Percentiles rank a stretch among this genome's conserved stretches.
phyloP scores from a whole-genome alignment of 2,797 vertebrate genomes.

The Busarellus nigricollis region DNA sequence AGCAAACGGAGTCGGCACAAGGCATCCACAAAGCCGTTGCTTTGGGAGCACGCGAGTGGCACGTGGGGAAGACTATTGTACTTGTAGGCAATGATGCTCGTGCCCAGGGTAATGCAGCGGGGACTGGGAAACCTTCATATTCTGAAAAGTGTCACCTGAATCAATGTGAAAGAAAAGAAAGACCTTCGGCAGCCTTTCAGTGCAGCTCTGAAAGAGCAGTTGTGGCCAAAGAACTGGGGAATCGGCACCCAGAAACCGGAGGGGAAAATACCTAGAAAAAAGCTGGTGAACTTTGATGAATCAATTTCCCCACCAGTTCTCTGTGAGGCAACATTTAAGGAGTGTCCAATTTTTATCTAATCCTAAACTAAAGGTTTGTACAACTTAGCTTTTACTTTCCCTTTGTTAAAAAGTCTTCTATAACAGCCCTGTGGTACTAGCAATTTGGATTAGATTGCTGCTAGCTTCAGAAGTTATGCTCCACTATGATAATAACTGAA shows the following conservation, averaged over 20 bases:
- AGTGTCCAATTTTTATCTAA: background rate
- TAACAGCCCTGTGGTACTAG: conserved; percentile 26
- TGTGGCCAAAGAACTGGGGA: background rate
- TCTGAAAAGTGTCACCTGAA: background rate
- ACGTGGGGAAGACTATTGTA: background rate
- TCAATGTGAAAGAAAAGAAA: background rate
- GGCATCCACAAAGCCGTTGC: background rate
- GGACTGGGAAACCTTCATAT: background rate
- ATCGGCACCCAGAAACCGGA: background rate
- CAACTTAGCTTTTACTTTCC: conserved; percentile 27
- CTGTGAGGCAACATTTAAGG: background rate
- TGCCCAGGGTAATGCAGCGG: background rate
- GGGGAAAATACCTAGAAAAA: background rate
- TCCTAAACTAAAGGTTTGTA: conserved; percentile 13
- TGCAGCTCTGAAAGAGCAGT: background rate
- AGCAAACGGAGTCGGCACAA: background rate
- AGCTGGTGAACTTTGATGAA: background rate
- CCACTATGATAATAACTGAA: conserved; percentile 32
- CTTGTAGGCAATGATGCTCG: background rate
- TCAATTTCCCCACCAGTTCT: background rate
- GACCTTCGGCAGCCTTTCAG: background rate
- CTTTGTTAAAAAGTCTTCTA: background rate
- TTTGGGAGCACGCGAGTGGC: fast-evolving
- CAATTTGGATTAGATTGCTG: conserved; percentile 40
- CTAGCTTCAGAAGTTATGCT: conserved; percentile 40